Percentiles rank a stretch among this genome's conserved stretches.
Conservation (phyloP, 2,797 vertebrate genomes). For the Bradypodion pumilum region DNA sequence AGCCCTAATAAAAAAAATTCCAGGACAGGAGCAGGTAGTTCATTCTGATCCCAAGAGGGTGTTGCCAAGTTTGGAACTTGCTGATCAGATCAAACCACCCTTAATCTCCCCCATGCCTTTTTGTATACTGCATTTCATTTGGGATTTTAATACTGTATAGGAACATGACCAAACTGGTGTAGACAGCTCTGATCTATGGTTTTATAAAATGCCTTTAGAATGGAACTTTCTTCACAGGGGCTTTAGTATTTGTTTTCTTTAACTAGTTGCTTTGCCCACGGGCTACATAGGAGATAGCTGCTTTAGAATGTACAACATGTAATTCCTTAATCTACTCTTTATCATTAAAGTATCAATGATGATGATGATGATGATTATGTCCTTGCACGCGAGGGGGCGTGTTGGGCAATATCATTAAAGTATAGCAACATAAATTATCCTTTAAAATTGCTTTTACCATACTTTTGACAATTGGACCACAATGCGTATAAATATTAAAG, state of each 20-base stretch:
- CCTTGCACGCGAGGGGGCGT: too few species aligned
- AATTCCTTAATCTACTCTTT: neutral
- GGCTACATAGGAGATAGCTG: neutral
- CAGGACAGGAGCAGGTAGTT: neutral
- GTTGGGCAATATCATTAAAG: neutral
- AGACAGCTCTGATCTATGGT: neutral
- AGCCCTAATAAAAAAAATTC: neutral
- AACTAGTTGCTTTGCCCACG: neutral
- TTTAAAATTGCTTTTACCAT: neutral
- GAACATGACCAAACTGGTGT: too few species aligned
- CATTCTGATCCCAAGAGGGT: neutral
- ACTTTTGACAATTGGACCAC: neutral
- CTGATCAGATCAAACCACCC: neutral
- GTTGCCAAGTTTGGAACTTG: too few species aligned
- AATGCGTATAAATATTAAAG: neutral
- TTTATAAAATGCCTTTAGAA: neutral
- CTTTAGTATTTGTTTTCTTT: neutral
- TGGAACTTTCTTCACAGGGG: neutral
- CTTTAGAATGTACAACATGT: neutral
- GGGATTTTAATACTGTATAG: too few species aligned
- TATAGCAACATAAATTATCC: neutral
- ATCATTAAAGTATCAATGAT: too few species aligned
- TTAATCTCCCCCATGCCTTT: too few species aligned
- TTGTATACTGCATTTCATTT: neutral
- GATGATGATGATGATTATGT: too few species aligned